These are phyloP conservation scores for Brachionichthys hirsutus DNA, from an alignment of 2,113 vertebrate species.

Conservation along the genomic window DNA sequence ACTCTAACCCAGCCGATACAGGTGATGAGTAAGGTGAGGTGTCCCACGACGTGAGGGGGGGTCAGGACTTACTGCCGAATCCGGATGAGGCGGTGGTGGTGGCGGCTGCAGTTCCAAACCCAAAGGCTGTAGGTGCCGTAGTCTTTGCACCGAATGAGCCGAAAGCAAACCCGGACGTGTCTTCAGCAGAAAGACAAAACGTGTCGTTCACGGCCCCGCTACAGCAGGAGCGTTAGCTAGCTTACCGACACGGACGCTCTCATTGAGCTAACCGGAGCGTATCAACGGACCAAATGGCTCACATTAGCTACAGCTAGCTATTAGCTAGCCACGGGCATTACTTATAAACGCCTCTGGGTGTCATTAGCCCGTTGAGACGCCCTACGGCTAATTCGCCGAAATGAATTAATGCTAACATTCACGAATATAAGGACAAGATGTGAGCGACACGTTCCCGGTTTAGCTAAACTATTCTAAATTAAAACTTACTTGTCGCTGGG, in stretches of 20 bases:
- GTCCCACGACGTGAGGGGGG: too few species aligned
- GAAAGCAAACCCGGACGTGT: conserved; percentile 78
- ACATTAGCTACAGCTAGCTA: not conserved
- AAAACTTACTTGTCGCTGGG: conserved; percentile 67
- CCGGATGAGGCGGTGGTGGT: conserved; percentile 76
- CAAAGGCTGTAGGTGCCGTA: conserved; percentile 76
- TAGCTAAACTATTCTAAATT: not conserved
- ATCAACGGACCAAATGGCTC: conserved; percentile 1
- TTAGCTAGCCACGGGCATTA: not conserved
- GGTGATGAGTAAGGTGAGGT: too few species aligned
- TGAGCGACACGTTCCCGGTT: too few species aligned
- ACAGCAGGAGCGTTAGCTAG: not conserved
- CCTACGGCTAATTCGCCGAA: too few species aligned
- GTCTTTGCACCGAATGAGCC: conserved; percentile 81
- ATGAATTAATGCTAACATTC: not conserved
- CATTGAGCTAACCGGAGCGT: too few species aligned
- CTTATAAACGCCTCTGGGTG: not conserved
- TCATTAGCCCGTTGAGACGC: not conserved
- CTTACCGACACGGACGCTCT: too few species aligned
- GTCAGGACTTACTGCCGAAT: conserved; percentile 79
- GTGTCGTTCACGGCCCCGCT: not conserved
- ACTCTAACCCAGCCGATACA: too few species aligned
- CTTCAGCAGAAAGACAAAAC: conserved; percentile 64
- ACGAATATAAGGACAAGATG: not conserved
- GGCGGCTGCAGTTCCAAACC: conserved; percentile 72